These are phyloP conservation scores for Ips typographus DNA, from an alignment of 1,140 invertebrate species.

Conservation along the genomic window DNA sequence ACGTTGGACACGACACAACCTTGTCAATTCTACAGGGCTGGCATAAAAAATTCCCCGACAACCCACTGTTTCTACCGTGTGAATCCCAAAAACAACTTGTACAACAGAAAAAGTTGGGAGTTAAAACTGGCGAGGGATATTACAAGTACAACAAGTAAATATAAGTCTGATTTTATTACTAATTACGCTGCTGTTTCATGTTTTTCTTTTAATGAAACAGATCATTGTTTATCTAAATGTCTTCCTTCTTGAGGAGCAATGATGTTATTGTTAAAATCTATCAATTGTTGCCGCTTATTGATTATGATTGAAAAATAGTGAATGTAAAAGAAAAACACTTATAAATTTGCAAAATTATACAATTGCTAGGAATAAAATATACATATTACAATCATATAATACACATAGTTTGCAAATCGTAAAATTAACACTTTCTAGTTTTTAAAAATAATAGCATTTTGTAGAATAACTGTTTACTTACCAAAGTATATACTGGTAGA, in stretches of 20 bases:
- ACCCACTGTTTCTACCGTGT: conserved; percentile 71
- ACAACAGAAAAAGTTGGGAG: conserved; percentile 76
- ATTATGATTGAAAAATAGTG: no score
- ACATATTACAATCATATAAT: no score
- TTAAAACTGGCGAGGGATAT: conserved; percentile 85
- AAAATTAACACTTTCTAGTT: no score
- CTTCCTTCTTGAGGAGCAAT: not conserved
- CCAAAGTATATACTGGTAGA: no score
- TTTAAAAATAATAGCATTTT: no score
- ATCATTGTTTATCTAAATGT: not conserved
- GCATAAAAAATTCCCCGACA: conserved; percentile 76
- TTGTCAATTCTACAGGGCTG: conserved; percentile 69
- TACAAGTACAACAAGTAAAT: conserved; percentile 73
- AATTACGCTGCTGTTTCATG: not conserved
- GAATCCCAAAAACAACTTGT: conserved; percentile 72
- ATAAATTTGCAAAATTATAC: no score
- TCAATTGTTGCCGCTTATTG: no score
- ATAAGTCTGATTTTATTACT: conserved; percentile 17
- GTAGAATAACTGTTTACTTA: no score
- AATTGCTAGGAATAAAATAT: no score
- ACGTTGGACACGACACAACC: conserved; percentile 76
- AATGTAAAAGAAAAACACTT: no score
- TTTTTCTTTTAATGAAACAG: not conserved
- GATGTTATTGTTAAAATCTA: not conserved
- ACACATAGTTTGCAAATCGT: no score